phyloP scores from a whole-genome alignment of 1,140 invertebrate genomes.

The Augochlora pura region DNA sequence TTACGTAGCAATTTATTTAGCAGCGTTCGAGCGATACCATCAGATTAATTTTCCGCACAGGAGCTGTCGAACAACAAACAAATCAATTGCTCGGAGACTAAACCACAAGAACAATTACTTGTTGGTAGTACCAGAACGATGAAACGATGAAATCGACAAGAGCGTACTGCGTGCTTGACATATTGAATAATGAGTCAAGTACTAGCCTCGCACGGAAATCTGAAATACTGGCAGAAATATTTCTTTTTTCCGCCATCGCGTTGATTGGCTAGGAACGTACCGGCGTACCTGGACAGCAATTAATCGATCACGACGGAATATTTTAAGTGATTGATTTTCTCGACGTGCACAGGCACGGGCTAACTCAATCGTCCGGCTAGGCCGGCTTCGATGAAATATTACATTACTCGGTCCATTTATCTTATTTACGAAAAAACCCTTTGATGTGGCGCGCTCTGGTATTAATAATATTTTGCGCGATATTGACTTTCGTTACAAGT shows the following conservation, averaged over 20 bases:
- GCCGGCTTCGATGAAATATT: neutral
- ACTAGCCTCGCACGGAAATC: constrained; percentile 61
- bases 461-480: too few species aligned
- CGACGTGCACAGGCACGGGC: neutral
- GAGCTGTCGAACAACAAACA: too few species aligned
- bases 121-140: constrained; percentile 11
- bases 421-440: neutral
- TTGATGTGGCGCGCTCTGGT: too few species aligned
- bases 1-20: too few species aligned
- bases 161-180: constrained; percentile 33
- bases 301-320: constrained; percentile 29
- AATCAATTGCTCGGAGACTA: too few species aligned
- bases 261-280: constrained; percentile 15
- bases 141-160: constrained; percentile 48
- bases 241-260: neutral
- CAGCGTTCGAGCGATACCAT: too few species aligned
- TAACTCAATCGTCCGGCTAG: neutral
- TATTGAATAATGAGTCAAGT: constrained; percentile 38
- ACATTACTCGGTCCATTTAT: neutral
- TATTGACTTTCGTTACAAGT: too few species aligned
- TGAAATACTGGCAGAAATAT: constrained; percentile 12
- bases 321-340: constrained; percentile 1
- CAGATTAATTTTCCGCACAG: too few species aligned
- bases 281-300: constrained; percentile 12
- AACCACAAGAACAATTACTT: neutral